Evolutionary conservation across 2,888 invertebrate species (phyloP).

Genomic region (Leistus spinibarbis): DNA sequence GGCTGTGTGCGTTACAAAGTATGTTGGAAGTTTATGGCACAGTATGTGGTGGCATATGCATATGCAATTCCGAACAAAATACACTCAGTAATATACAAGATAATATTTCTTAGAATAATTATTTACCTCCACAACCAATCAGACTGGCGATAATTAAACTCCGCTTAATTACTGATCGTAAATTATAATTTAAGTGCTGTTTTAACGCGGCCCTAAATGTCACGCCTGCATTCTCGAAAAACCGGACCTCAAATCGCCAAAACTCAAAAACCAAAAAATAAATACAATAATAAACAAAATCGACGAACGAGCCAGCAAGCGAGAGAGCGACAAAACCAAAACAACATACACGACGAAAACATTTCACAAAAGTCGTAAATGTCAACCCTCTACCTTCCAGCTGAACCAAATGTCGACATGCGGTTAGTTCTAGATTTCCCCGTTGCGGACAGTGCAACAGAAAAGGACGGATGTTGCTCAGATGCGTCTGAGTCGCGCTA

Average conservation of each 20-base stretch:
- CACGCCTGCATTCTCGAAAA: slow-evolving; percentile 55
- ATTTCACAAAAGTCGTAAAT: slow-evolving; percentile 37
- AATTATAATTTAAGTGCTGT: slow-evolving; percentile 59
- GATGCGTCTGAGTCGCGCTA: slow-evolving; percentile 15
- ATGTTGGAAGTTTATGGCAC: background rate
- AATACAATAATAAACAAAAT: slow-evolving; percentile 35
- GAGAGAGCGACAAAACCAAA: background rate
- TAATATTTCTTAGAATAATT: slow-evolving; percentile 54
- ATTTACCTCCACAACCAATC: slow-evolving; percentile 51
- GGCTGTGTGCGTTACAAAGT: background rate
- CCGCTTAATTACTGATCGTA: slow-evolving; percentile 58
- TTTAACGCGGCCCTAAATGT: slow-evolving; percentile 59
- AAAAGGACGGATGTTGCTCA: background rate
- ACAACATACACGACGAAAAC: slow-evolving; percentile 5
- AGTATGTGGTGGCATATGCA: background rate
- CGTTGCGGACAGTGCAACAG: background rate
- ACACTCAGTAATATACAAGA: slow-evolving; percentile 18
- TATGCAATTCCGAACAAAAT: background rate
- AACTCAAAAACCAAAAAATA: slow-evolving; percentile 48
- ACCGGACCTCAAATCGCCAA: slow-evolving; percentile 47
- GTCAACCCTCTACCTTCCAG: slow-evolving; percentile 14
- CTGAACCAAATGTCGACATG: background rate
- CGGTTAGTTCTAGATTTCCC: background rate
- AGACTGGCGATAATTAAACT: slow-evolving; percentile 55
- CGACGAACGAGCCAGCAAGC: slow-evolving; percentile 21